Evolutionary conservation across 2,113 vertebrate genomes (phyloP).

Genomic region (Gracilinanus agilis): DNA sequence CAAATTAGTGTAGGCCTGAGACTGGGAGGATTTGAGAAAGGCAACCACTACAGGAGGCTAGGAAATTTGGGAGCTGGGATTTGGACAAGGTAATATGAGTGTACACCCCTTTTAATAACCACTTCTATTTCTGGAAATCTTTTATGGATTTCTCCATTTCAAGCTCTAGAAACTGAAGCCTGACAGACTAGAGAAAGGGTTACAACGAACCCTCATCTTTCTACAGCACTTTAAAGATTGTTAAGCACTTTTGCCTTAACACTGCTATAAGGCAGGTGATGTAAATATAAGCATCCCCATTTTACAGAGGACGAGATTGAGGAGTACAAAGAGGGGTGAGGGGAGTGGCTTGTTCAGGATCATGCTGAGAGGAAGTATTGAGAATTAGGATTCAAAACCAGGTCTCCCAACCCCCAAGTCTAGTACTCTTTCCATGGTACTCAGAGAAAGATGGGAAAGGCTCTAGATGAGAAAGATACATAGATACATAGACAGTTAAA

Average conservation of each 20-base stretch:
- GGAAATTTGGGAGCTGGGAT: background rate
- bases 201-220: background rate
- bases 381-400: background rate
- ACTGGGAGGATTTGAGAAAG: background rate
- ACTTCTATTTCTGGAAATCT: background rate
- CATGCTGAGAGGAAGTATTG: background rate
- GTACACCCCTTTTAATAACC: background rate
- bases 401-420: background rate
- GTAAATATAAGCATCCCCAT: background rate
- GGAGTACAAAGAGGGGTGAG: background rate
- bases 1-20: background rate
- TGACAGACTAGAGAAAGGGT: background rate
- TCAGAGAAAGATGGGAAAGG: background rate
- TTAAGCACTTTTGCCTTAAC: background rate
- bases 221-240: background rate
- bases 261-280: background rate
- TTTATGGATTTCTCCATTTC: background rate
- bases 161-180: background rate
- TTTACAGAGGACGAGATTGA: background rate
- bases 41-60: background rate
- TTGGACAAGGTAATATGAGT: background rate
- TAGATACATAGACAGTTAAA: background rate
- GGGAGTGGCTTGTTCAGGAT: background rate
- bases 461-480: background rate
- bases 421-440: background rate